Conservation (phyloP, 2,888 invertebrate species). For the Nipponacmea schrenckii region DNA sequence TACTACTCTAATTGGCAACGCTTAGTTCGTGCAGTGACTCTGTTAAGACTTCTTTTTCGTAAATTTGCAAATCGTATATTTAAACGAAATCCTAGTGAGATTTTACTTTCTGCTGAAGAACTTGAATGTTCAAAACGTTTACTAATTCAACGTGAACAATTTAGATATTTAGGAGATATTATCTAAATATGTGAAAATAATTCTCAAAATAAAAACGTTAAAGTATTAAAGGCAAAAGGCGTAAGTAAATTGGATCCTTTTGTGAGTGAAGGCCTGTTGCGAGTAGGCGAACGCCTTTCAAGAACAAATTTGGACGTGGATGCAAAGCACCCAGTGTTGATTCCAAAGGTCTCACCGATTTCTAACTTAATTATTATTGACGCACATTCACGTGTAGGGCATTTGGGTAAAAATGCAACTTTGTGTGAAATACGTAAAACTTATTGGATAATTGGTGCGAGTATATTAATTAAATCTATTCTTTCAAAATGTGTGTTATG, state of each 20-base stretch:
- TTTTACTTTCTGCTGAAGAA: not conserved
- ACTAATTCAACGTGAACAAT: constrained; percentile 5
- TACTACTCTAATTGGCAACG: constrained; percentile 4
- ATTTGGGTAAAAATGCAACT: constrained; percentile 30
- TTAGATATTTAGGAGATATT: not conserved
- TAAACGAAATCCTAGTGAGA: not conserved
- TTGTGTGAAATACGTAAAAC: constrained; percentile 18
- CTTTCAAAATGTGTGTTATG: constrained; percentile 24
- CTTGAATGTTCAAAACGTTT: not conserved
- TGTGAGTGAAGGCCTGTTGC: constrained; percentile 16
- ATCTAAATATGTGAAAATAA: not conserved
- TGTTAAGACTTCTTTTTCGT: not conserved
- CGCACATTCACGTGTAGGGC: constrained; percentile 22
- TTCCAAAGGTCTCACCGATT: constrained; percentile 25
- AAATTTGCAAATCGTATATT: not conserved
- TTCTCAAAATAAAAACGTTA: not conserved
- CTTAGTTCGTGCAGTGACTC: not conserved
- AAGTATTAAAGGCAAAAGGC: constrained; percentile 9
- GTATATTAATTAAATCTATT: constrained; percentile 19
- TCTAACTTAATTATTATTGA: constrained; percentile 22
- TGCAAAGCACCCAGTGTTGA: constrained; percentile 22
- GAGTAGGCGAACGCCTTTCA: constrained; percentile 21
- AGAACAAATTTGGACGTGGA: constrained; percentile 14
- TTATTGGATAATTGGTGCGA: constrained; percentile 27
- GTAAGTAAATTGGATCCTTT: constrained; percentile 22